Percentiles rank a stretch among this genome's conserved stretches.
phyloP scores from a whole-genome alignment of 2,888 invertebrate species.

The Pandemis heparana region DNA sequence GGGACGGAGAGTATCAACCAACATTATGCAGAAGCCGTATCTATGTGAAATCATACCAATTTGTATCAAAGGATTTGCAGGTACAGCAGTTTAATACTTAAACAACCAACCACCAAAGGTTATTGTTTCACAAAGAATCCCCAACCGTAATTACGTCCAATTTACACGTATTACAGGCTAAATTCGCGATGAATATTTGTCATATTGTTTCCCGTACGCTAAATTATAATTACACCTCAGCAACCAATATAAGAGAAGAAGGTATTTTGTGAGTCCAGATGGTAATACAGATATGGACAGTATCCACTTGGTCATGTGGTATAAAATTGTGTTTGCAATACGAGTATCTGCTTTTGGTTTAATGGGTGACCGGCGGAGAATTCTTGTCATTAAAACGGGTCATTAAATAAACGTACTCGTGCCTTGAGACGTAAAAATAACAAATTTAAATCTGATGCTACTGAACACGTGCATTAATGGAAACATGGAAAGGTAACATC shows the following conservation, averaged over 20 bases:
- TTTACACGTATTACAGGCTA: conserved; percentile 23
- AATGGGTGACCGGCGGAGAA: conserved; percentile 46
- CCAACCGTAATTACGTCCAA: conserved; percentile 22
- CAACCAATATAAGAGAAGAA: background rate
- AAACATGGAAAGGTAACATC: background rate
- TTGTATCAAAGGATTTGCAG: too few species aligned
- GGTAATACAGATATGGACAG: background rate
- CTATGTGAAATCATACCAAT: too few species aligned
- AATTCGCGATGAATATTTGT: conserved; percentile 30
- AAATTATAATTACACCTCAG: conserved; percentile 23
- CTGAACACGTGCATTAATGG: background rate
- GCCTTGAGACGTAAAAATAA: conserved; percentile 2
- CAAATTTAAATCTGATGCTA: conserved; percentile 5
- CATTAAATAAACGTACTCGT: conserved; percentile 19
- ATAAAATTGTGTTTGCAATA: background rate
- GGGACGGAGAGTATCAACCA: too few species aligned
- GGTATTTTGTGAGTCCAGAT: background rate
- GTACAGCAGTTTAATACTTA: background rate
- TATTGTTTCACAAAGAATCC: conserved; percentile 25
- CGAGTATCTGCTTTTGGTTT: conserved; percentile 14
- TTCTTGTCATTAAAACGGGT: conserved; percentile 37
- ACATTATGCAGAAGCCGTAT: too few species aligned
- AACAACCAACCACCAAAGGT: conserved; percentile 2
- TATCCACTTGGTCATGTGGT: background rate
- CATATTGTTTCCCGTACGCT: conserved; percentile 27